phyloP scores from a whole-genome alignment of 2,113 vertebrate genomes.

The Thermophis baileyi region DNA sequence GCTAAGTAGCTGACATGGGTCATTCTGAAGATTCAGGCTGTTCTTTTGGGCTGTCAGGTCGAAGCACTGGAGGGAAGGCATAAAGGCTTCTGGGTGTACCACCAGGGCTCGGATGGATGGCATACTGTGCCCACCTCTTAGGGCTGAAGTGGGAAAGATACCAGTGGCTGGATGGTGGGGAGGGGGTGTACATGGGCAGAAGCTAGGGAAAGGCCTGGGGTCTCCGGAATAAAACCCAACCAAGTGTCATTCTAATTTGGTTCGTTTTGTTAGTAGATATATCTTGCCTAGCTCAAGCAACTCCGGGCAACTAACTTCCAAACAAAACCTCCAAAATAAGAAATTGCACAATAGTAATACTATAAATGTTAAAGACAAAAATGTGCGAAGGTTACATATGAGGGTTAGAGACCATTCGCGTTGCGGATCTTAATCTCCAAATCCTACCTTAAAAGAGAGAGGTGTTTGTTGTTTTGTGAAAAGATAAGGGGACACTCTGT shows the following conservation, averaged over 20 bases:
- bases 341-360: neutral
- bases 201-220: neutral
- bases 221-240: neutral
- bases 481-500: neutral
- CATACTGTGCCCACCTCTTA: constrained; percentile 40
- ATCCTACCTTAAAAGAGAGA: neutral
- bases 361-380: neutral
- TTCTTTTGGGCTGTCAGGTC: constrained; percentile 74
- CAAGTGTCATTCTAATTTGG: neutral
- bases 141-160: constrained; percentile 1
- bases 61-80: constrained; percentile 72
- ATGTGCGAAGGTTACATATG: neutral
- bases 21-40: constrained; percentile 75
- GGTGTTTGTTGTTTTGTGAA: neutral
- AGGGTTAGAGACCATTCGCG: neutral
- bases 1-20: constrained; percentile 69
- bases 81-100: constrained; percentile 66
- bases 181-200: neutral
- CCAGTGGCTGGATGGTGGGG: neutral
- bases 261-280: neutral
- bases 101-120: constrained; percentile 74
- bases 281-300: neutral
- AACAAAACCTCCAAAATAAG: neutral
- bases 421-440: neutral
- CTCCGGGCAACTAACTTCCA: neutral